Base-by-base conservation (phyloP, 2,797 vertebrate genomes). In the Molossus molossus region DNA sequence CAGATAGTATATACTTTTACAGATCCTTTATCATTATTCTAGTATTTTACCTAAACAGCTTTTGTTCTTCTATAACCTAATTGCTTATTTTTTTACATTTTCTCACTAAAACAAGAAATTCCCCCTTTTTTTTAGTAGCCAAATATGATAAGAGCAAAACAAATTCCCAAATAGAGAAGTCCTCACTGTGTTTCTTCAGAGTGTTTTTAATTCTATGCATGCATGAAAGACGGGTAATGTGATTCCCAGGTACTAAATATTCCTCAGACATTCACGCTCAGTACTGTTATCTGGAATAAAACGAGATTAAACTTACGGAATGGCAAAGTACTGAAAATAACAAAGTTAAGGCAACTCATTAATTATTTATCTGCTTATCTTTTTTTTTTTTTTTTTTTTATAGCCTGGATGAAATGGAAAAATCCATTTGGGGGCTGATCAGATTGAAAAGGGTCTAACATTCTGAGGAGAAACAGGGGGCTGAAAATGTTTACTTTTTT, bases 401-500 rank as follows among this genome's bases (percentile, higher is more conserved):
- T 96, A 92, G 58, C 58, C 37, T 92, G 90, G 64, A 69, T 87
- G 65, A 94, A 88, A 93, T 84, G 76, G 73, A 29, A 87, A 90
- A 83, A 88, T 73, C 80, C 8, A 20, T 64, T 93, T 81, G 91
- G 97, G 86, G 88, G 53, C 69, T 0, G 0, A 97, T 90, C 79
- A 84, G 93, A 90, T 91, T 75, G 95, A 50, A 94, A 95, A 96
- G 93, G 83, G 90, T 70, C 79, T 97, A 67, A 90, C 57, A 73
- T 97, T 72, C 96, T 94, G 87, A 96, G 92, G 89, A 96, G 81
- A 97, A 96, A 96, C 90, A 60, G 81, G 86, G 87, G 96, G 64
- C 96, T 98, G 94, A 97, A 97, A 98, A 97, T 98, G 94, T 95
- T 76, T 14, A 50, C 76, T 70, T 72, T 76, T 90, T 57, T 14